Conservation (phyloP, 2,888 invertebrate genomes). For the Xylophagus ater region DNA sequence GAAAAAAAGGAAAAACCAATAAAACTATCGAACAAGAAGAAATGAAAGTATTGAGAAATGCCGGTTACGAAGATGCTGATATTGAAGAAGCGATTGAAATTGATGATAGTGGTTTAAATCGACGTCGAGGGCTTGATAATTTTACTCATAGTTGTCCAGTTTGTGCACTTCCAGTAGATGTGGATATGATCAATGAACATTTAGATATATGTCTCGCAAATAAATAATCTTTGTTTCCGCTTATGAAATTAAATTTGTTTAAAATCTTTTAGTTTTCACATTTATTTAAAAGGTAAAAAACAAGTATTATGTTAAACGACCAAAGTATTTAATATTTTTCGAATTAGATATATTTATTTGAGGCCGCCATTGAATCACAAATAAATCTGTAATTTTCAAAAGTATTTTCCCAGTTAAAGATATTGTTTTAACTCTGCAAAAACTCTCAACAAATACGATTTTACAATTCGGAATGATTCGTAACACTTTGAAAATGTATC, state of each 20-base stretch:
- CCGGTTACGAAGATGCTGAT: conserved; percentile 11
- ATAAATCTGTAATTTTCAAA: conserved; percentile 67
- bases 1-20: conserved; percentile 4
- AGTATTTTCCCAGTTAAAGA: conserved; percentile 85
- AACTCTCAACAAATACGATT: conserved; percentile 89
- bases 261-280: neutral
- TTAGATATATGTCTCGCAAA: conserved; percentile 26
- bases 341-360: conserved; percentile 49
- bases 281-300: neutral
- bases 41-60: conserved; percentile 3
- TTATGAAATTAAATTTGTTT: neutral
- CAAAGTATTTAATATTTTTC: conserved; percentile 62
- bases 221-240: neutral
- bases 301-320: conserved; percentile 56
- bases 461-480: conserved; percentile 52
- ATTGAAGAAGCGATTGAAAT: neutral
- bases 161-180: conserved; percentile 29
- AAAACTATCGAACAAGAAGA: neutral
- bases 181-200: conserved; percentile 28
- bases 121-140: conserved; percentile 24
- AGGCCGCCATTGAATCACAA: conserved; percentile 89
- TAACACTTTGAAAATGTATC: conserved; percentile 59
- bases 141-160: conserved; percentile 29
- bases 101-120: conserved; percentile 14
- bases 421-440: conserved; percentile 80